These are phyloP conservation scores for Oeneis ivallda DNA, from an alignment of 2,888 invertebrate species.

Conservation along the genomic window DNA sequence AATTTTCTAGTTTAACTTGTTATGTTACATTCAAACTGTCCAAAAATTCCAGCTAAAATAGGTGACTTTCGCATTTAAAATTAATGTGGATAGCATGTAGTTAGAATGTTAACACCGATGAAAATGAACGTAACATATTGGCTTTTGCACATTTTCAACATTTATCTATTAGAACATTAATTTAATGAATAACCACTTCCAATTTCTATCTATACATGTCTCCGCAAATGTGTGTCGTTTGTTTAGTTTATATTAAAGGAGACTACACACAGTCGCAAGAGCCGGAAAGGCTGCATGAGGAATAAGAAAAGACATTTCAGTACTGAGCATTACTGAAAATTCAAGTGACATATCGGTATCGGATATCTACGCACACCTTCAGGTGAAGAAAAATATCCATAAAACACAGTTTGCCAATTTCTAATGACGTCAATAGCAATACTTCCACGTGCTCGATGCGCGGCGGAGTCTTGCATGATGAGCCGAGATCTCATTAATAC, in stretches of 20 bases:
- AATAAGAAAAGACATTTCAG: no score
- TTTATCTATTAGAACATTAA: conserved; percentile 32
- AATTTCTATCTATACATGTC: conserved; percentile 34
- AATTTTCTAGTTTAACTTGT: no score
- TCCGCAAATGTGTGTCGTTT: conserved; percentile 39
- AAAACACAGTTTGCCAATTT: no score
- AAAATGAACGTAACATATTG: conserved; percentile 19
- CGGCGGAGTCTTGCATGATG: no score
- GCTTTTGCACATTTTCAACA: conserved; percentile 28
- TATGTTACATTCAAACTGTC: no score
- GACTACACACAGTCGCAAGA: not conserved
- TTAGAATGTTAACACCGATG: conserved; percentile 3
- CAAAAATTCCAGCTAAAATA: not conserved
- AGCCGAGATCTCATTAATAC: no score
- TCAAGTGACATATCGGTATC: no score
- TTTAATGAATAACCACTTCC: conserved; percentile 28
- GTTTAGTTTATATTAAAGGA: conserved; percentile 35
- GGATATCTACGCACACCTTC: no score
- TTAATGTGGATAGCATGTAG: not conserved
- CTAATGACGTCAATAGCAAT: no score
- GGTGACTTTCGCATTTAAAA: not conserved
- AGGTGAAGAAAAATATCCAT: no score
- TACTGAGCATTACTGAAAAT: no score
- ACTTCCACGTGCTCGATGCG: no score
- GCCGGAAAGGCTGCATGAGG: not conserved